These are phyloP conservation scores for Drosophila malerkotliana DNA, from an alignment of 1,140 invertebrate species.

Conservation along the genomic window DNA sequence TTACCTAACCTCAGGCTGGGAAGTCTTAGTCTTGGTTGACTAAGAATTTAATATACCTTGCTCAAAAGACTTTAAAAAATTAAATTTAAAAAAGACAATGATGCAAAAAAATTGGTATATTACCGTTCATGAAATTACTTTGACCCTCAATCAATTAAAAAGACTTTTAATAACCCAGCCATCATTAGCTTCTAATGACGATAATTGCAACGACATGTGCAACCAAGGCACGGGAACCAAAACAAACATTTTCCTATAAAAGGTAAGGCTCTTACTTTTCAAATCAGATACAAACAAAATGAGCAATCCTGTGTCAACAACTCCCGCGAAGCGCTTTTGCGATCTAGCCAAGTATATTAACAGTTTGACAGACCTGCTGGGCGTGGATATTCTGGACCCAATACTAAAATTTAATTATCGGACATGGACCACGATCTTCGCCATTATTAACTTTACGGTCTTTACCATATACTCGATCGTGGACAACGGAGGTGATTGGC, in stretches of 20 bases:
- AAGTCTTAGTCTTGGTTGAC: not conserved
- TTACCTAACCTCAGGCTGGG: conserved; percentile 9
- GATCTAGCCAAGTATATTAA: conserved; percentile 40
- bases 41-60: too few species aligned
- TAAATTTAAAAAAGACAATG: not conserved
- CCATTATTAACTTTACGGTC: conserved; percentile 18
- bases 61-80: not conserved
- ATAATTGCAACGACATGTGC: conserved; percentile 16
- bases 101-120: too few species aligned
- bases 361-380: conserved; percentile 26
- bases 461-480: conserved; percentile 43
- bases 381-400: conserved; percentile 36
- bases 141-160: not conserved
- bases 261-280: not conserved
- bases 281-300: conserved; percentile 11
- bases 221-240: not conserved
- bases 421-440: conserved; percentile 42
- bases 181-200: conserved; percentile 13
- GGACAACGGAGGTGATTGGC: conserved; percentile 35
- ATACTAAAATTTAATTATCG: conserved; percentile 30
- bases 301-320: conserved; percentile 1
- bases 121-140: not conserved
- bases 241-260: conserved; percentile 19
- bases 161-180: conserved; percentile 17
- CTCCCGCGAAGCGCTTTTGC: conserved; percentile 29